phyloP scores from a whole-genome alignment of 30 jellyfish, hydroid and myxozoan genomes.

The Mastigias papua region DNA sequence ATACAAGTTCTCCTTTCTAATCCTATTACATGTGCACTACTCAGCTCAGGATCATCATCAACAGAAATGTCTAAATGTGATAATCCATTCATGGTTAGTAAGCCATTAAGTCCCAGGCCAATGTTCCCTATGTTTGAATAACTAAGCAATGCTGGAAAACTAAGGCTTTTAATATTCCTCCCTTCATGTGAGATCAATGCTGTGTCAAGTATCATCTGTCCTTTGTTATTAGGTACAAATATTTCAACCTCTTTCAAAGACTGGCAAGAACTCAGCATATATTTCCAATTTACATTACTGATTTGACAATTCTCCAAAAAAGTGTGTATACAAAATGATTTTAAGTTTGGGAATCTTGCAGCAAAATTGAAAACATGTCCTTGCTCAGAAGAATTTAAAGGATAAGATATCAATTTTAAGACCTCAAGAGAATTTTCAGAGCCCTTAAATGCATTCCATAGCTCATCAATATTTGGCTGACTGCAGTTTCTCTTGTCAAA shows the following conservation, averaged over 20 bases:
- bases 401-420: slow-evolving; percentile 36
- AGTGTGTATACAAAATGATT: slow-evolving; percentile 35
- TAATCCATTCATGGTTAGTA: slow-evolving; percentile 47
- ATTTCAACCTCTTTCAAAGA: slow-evolving; percentile 26
- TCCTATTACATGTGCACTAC: not conserved
- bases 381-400: not conserved
- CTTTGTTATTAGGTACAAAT: slow-evolving; percentile 41
- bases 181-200: slow-evolving; percentile 17
- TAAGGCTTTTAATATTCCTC: slow-evolving; percentile 48
- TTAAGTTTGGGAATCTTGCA: slow-evolving; percentile 52
- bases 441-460: slow-evolving; percentile 53
- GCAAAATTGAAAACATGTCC: slow-evolving; percentile 55
- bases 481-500: not conserved
- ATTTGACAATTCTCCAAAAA: slow-evolving; percentile 1
- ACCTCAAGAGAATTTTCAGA: slow-evolving; percentile 44
- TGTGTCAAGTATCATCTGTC: slow-evolving; percentile 21
- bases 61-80: slow-evolving; percentile 82
- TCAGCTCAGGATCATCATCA: slow-evolving; percentile 83
- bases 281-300: slow-evolving; percentile 26
- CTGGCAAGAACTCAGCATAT: slow-evolving; percentile 37
- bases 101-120: slow-evolving; percentile 40
- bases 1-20: slow-evolving; percentile 21
- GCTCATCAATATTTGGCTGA: slow-evolving; percentile 37
- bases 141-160: slow-evolving; percentile 66
- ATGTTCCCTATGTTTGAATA: slow-evolving; percentile 6